phyloP scores from a whole-genome alignment of 2,888 invertebrate genomes.

The Acronicta leporina region DNA sequence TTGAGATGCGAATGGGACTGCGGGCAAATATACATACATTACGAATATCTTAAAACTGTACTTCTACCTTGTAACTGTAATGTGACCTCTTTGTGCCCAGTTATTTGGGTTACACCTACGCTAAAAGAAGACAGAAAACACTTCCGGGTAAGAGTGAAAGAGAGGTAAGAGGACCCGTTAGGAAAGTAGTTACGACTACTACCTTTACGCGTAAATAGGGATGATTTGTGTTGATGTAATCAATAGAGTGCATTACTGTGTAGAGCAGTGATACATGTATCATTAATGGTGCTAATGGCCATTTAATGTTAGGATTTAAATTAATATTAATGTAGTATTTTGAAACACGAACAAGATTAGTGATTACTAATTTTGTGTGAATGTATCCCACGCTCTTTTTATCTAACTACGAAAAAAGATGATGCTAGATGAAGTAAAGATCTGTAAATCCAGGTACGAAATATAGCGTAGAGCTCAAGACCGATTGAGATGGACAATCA shows the following conservation, averaged over 20 bases:
- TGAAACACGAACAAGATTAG: background rate
- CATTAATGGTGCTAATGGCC: slow-evolving; percentile 27
- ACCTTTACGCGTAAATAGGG: slow-evolving; percentile 82
- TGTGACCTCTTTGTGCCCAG: slow-evolving; percentile 55
- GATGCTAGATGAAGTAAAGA: too few relatives aligned
- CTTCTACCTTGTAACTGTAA: slow-evolving; percentile 50
- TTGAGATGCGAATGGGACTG: too few relatives aligned
- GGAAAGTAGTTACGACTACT: slow-evolving; percentile 82
- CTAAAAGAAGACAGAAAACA: slow-evolving; percentile 66
- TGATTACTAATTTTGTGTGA: slow-evolving; percentile 30
- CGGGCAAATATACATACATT: too few relatives aligned
- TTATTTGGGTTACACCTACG: slow-evolving; percentile 80
- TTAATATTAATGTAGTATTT: slow-evolving; percentile 1
- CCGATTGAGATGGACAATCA: too few relatives aligned
- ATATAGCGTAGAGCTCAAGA: too few relatives aligned
- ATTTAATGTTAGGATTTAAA: slow-evolving; percentile 21
- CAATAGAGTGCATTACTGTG: slow-evolving; percentile 30
- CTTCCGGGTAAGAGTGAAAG: slow-evolving; percentile 56
- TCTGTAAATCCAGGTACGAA: too few relatives aligned
- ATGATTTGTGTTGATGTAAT: slow-evolving; percentile 60
- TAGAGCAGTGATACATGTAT: slow-evolving; percentile 19
- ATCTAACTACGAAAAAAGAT: too few relatives aligned
- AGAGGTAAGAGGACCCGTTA: slow-evolving; percentile 77
- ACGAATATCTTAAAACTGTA: slow-evolving; percentile 23
- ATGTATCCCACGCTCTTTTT: background rate